These are phyloP conservation scores for Orchesella flavescens DNA, from an alignment of 2,888 invertebrate genomes.

Conservation along the genomic window DNA sequence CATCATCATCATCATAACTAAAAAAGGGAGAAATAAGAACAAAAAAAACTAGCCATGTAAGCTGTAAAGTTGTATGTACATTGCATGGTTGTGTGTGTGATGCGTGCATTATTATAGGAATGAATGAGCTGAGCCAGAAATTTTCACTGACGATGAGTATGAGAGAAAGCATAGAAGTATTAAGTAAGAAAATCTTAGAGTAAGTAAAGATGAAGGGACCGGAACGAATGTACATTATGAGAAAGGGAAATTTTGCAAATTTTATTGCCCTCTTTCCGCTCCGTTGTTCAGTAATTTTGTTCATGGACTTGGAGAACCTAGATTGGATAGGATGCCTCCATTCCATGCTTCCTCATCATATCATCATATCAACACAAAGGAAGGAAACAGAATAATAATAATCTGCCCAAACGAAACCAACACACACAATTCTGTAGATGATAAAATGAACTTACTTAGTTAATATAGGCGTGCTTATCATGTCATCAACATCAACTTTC, in stretches of 20 bases:
- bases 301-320: background rate
- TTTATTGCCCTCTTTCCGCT: conserved; percentile 67
- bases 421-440: no score
- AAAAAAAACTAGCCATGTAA: background rate
- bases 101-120: background rate
- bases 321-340: background rate
- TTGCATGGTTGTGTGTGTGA: background rate
- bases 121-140: background rate
- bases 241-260: conserved; percentile 67
- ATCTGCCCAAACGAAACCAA: no score
- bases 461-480: background rate
- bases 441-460: no score
- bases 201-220: conserved; percentile 44
- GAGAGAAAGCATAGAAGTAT: conserved; percentile 15
- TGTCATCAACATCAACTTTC: background rate
- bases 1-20: conserved; percentile 6
- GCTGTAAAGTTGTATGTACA: background rate
- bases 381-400: conserved; percentile 21
- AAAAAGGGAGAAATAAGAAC: background rate
- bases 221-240: conserved; percentile 65
- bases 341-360: background rate
- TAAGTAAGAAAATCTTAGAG: background rate
- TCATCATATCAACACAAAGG: conserved; percentile 39
- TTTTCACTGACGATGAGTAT: background rate
- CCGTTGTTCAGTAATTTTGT: conserved; percentile 46